Evolutionary conservation across 2,113 vertebrate genomes (phyloP).

Genomic region (Channa argus): DNA sequence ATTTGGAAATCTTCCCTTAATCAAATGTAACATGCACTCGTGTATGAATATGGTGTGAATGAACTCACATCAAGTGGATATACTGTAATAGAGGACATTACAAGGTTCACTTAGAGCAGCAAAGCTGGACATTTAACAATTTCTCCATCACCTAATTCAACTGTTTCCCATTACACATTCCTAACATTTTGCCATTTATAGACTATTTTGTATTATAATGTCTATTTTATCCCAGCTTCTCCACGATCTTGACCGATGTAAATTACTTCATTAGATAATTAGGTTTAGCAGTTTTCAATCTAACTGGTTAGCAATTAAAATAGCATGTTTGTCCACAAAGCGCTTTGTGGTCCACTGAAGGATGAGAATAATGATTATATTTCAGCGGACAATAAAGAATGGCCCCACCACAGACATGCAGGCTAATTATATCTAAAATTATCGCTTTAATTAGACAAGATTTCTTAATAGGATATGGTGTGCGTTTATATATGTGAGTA

Average conservation of each 20-base stretch:
- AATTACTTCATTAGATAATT: conserved; percentile 24
- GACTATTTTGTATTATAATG: no score
- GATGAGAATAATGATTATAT: conserved; percentile 32
- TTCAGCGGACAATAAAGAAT: conserved; percentile 27
- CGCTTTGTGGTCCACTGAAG: conserved; percentile 18
- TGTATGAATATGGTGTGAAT: background rate
- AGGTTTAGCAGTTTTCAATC: background rate
- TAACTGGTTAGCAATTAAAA: background rate
- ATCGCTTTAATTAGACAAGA: conserved; percentile 27
- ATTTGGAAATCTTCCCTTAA: background rate
- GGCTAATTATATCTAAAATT: conserved; percentile 38
- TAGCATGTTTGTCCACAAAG: conserved; percentile 17
- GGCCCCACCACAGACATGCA: background rate
- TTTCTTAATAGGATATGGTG: conserved; percentile 7
- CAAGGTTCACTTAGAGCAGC: no score
- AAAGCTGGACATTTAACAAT: no score
- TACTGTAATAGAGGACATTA: background rate
- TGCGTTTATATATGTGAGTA: background rate
- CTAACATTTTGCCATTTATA: no score
- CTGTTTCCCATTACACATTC: no score
- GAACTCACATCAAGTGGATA: background rate
- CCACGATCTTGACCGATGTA: background rate
- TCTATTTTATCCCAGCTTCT: no score
- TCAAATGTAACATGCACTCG: background rate
- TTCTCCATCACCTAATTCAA: no score